Base-by-base conservation (phyloP, 64 coral and sea anemone species). In the Platygyra sinensis region DNA sequence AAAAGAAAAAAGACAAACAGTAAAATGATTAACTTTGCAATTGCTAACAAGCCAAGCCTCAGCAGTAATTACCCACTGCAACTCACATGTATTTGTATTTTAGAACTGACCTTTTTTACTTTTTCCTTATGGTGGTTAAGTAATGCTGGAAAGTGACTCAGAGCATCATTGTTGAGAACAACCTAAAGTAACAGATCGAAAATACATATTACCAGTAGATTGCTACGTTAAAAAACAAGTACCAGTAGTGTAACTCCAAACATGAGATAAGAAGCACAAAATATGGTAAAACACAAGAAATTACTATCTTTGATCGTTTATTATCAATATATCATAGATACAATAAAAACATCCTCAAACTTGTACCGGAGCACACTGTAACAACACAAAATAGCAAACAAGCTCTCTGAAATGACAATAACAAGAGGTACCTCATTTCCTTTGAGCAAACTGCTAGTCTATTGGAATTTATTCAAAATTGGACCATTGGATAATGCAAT, bases 61-160 rank as follows among this genome's bases (percentile, higher is more conserved):
- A 57, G 11, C 54, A 57, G 1, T 57, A 14, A 9, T 14, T 4
- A 39, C 52, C 8, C 52, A 55, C 13, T 55, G 10, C 52, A 8
- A 14, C 52, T 11, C 52, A 55, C 54, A 57, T 60, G 27, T 19
- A 83, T n/a, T 17, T 30, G 38, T 20, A 32, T 5, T 25, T 14
- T 15, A 33, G 39, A 4, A 24, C 60, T 87, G 29, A 98, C 96
- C 96, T 98, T 98, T 54, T 95, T 95, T 32, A 98, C 95, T 90
- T 98, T 98, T 49, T 98, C 96, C 72, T 98, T 98, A 72, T 91
- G 94, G 54, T 98, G 96, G 59, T 92, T 98, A 27, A 98, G 52
- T 75, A 98, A 75, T 30, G 80, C 94, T 71, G 96, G 83, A 62
- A 98, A 98, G 46, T 95, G 94, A 46, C 88, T 60, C 29, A 98